Evolutionary conservation across 2,888 invertebrate genomes (phyloP).

Genomic region (Apodemia mormo): DNA sequence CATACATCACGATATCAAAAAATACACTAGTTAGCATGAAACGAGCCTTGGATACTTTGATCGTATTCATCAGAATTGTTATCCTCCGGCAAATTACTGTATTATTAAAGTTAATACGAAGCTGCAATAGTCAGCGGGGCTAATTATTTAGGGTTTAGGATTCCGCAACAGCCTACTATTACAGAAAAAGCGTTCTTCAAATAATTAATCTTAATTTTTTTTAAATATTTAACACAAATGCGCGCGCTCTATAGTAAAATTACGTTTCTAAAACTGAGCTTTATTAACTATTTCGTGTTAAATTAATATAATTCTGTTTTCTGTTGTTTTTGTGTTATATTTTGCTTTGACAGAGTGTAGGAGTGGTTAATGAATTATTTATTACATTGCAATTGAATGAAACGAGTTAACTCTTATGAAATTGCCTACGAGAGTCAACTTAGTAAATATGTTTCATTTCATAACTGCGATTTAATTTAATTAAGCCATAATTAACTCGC

Average conservation of each 20-base stretch:
- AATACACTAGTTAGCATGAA: too few relatives aligned
- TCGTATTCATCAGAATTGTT: too few relatives aligned
- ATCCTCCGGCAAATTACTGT: too few relatives aligned
- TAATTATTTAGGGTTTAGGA: too few relatives aligned
- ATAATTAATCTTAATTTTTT: too few relatives aligned
- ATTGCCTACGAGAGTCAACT: not conserved
- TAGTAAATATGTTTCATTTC: not conserved
- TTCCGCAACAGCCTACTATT: too few relatives aligned
- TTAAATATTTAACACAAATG: not conserved
- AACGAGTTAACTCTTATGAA: not conserved
- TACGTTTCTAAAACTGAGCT: not conserved
- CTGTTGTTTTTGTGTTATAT: not conserved
- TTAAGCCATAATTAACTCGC: not conserved
- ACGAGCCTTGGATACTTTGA: too few relatives aligned
- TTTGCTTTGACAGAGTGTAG: not conserved
- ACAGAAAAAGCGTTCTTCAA: too few relatives aligned
- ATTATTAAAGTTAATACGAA: too few relatives aligned
- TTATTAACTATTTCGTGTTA: not conserved
- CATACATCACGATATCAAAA: too few relatives aligned
- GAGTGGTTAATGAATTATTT: slow-evolving; percentile 6
- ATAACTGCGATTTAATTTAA: too few relatives aligned
- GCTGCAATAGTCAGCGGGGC: too few relatives aligned
- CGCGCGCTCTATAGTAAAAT: not conserved
- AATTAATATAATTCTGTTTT: not conserved
- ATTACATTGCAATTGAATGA: not conserved